Conservation (phyloP, 2,888 invertebrate species). For the Meiosimyza decipiens region DNA sequence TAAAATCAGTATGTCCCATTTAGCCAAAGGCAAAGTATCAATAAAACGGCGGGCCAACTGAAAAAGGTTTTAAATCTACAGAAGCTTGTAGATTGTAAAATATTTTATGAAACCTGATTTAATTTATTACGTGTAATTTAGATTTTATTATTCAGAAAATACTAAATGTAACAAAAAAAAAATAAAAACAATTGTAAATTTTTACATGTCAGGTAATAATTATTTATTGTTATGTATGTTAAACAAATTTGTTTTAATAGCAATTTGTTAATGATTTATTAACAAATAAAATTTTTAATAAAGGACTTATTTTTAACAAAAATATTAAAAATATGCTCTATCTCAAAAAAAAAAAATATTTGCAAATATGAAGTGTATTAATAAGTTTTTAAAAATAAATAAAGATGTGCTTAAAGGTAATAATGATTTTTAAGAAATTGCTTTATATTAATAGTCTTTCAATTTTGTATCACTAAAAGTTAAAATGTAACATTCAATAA, state of each 20-base stretch:
- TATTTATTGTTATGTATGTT: constrained; percentile 18
- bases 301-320: neutral
- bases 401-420: no score
- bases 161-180: neutral
- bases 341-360: neutral
- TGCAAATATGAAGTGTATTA: neutral
- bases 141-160: neutral
- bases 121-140: neutral
- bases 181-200: constrained; percentile 15
- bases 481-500: no score
- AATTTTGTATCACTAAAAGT: no score
- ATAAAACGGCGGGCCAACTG: constrained; percentile 87
- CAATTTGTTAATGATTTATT: constrained; percentile 20
- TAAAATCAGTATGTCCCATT: constrained; percentile 83
- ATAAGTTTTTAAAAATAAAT: no score
- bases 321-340: neutral
- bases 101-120: neutral
- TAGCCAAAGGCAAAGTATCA: constrained; percentile 88
- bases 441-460: no score
- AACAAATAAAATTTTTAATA: constrained; percentile 17
- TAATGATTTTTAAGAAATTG: no score
- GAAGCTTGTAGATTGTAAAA: constrained; percentile 12
- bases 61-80: constrained; percentile 33
- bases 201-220: constrained; percentile 29
- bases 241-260: neutral